Evolutionary conservation across 1,140 invertebrate genomes (phyloP).

Genomic region (Lepidurus apus): DNA sequence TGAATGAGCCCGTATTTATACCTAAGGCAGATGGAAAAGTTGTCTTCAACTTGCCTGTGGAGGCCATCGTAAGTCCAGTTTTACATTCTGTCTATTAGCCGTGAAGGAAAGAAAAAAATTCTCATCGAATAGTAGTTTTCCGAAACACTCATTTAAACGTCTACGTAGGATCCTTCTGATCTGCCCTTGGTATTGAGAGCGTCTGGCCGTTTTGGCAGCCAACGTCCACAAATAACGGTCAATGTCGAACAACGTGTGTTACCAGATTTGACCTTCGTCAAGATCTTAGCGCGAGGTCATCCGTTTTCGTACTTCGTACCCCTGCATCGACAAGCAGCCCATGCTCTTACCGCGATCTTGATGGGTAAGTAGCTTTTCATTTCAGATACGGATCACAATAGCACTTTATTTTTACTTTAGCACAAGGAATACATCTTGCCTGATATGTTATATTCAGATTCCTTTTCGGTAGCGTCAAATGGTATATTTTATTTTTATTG

Average conservation of each 20-base stretch:
- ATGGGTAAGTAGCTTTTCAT: slow-evolving; percentile 35
- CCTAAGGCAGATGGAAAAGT: slow-evolving; percentile 24
- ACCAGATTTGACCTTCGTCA: slow-evolving; percentile 25
- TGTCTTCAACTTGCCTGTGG: not conserved
- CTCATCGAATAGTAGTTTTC: not conserved
- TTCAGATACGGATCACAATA: not conserved
- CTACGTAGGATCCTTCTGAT: not conserved
- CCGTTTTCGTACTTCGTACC: slow-evolving; percentile 38
- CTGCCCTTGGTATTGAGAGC: no score
- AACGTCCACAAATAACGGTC: not conserved
- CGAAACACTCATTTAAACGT: not conserved
- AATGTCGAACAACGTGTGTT: not conserved
- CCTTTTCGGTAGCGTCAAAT: not conserved
- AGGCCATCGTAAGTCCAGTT: not conserved
- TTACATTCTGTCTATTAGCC: not conserved
- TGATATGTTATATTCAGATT: not conserved
- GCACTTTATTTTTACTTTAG: slow-evolving; percentile 22
- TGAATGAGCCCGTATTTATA: slow-evolving; percentile 3
- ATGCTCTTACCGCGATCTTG: slow-evolving; percentile 34
- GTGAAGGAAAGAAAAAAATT: not conserved
- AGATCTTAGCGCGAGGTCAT: slow-evolving; percentile 33
- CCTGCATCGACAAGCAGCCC: slow-evolving; percentile 36
- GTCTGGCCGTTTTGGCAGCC: not conserved
- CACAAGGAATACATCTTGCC: not conserved
- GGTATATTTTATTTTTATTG: slow-evolving; percentile 25